phyloP scores from a whole-genome alignment of 2,797 vertebrate species.

The Coregonus sp. region DNA sequence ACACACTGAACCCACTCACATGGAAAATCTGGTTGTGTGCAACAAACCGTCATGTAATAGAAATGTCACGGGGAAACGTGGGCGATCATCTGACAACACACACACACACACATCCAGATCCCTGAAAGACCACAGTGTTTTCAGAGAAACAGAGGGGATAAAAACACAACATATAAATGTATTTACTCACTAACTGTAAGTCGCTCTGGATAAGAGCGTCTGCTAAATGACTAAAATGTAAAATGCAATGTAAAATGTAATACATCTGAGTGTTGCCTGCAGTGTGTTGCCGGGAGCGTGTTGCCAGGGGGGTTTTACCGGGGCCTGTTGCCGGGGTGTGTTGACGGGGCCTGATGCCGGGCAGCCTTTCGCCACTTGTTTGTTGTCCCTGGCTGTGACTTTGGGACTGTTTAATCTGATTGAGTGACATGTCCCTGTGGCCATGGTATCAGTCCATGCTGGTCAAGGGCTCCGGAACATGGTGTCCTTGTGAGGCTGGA shows the following conservation, averaged over 20 bases:
- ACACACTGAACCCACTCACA: slow-evolving; percentile 38
- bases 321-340: slow-evolving; percentile 55
- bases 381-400: slow-evolving; percentile 65
- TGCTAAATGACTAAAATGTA: no score
- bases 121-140: slow-evolving; percentile 47
- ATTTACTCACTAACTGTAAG: no score
- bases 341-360: no score
- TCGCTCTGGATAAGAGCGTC: no score
- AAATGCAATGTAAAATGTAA: no score
- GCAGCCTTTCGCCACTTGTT: slow-evolving; percentile 18
- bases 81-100: slow-evolving; percentile 56
- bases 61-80: slow-evolving; percentile 59
- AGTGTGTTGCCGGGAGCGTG: slow-evolving; percentile 40
- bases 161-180: slow-evolving; percentile 44
- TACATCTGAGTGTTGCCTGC: background rate
- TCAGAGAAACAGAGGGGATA: slow-evolving; percentile 43
- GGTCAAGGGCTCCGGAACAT: slow-evolving; percentile 62
- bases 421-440: slow-evolving; percentile 61
- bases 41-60: slow-evolving; percentile 42
- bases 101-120: slow-evolving; percentile 35
- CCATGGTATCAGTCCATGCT: slow-evolving; percentile 35
- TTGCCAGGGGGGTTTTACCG: slow-evolving; percentile 11
- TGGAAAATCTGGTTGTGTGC: slow-evolving; percentile 61
- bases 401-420: slow-evolving; percentile 74
- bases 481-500: slow-evolving; percentile 57